Evolutionary conservation across 2,888 invertebrate species (phyloP), one percentile per base, ranked within the genome.

Genomic region (Listrodromus nycthemerus): DNA sequence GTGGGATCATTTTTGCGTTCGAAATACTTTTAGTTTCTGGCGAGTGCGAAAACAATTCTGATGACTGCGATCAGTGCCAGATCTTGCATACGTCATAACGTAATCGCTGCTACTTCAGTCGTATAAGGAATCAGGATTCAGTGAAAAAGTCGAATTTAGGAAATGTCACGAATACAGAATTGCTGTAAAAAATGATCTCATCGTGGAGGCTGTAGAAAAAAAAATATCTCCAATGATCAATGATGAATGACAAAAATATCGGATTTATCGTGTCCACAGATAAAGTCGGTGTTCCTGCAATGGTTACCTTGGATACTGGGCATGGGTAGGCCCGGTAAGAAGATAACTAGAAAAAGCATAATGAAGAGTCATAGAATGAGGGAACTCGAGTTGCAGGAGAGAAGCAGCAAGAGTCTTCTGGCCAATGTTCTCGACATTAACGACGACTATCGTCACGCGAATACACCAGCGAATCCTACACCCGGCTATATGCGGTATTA

Each of bases 301-400:
- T 99, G 99, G 98, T 95, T 99, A 93, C 99, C 99, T 84, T 98
- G 98, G 98, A 95, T 98, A 87, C 95, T 99, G 91, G 96, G 99
- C 84, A 99, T 99, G 99, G 96, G 97, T 91, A 96, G 99, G 91
- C 99, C 99, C 61, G 98, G 98, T 74, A 98, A 98, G 95, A 98
- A 98, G 94, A 97, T 98, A 91, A 97, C 98, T 82, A 95, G 98
- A 89, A 98, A 98, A 94, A 97, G 97, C 84, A 97, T 98, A 91
- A 95, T 97, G 94, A 97, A 98, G 96, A 97, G 96, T 93, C 97
- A 97, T 93, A 95, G 98, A 90, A 98, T 98, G 97, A 96, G 98
- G 91, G 98, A 98, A 94, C 94, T 98, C 93, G 98, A 98, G 94
- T 94, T 99, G 89, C 98, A 98, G 93, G 98, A 98, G 94, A 96